A percentile compares a stretch with the other conserved stretches of the same genome.
Conservation (phyloP, 2,888 invertebrate species). For the Lomographa bimaculata region DNA sequence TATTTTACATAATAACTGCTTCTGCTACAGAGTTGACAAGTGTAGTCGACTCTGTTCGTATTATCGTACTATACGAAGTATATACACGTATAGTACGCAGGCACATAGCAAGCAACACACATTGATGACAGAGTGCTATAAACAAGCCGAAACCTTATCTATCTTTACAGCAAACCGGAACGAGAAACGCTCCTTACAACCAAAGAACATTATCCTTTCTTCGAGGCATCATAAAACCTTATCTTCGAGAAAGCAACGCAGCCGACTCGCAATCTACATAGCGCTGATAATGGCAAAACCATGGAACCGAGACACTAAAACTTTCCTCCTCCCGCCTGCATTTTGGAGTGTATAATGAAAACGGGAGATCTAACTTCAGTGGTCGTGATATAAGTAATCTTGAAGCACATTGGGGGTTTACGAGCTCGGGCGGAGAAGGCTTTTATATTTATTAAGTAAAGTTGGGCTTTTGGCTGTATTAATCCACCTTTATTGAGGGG, state of each 20-base stretch:
- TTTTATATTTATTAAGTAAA: conserved; percentile 85
- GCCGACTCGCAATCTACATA: conserved; percentile 78
- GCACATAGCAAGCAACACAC: too few species aligned
- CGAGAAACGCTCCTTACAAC: conserved; percentile 64
- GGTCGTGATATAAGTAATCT: conserved; percentile 78
- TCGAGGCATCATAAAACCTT: conserved; percentile 73
- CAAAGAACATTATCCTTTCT: conserved; percentile 81
- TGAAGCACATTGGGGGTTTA: conserved; percentile 80
- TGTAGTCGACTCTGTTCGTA: too few species aligned
- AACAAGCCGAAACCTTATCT: conserved; percentile 46
- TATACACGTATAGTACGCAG: too few species aligned
- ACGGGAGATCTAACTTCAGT: conserved; percentile 52
- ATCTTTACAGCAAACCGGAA: conserved; percentile 65
- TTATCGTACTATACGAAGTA: too few species aligned
- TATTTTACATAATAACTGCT: too few species aligned
- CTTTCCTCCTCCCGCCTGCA: conserved; percentile 39
- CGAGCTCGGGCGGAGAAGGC: conserved; percentile 77
- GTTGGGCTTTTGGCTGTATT: conserved; percentile 82
- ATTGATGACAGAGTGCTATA: too few species aligned
- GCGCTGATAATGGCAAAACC: conserved; percentile 77
- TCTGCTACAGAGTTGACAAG: too few species aligned
- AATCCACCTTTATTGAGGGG: conserved; percentile 82
- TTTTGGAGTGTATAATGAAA: conserved; percentile 61
- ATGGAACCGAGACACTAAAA: conserved; percentile 46
- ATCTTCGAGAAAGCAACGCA: conserved; percentile 77